phyloP scores from a whole-genome alignment of 2,888 invertebrate species.

The Protonemura montana region DNA sequence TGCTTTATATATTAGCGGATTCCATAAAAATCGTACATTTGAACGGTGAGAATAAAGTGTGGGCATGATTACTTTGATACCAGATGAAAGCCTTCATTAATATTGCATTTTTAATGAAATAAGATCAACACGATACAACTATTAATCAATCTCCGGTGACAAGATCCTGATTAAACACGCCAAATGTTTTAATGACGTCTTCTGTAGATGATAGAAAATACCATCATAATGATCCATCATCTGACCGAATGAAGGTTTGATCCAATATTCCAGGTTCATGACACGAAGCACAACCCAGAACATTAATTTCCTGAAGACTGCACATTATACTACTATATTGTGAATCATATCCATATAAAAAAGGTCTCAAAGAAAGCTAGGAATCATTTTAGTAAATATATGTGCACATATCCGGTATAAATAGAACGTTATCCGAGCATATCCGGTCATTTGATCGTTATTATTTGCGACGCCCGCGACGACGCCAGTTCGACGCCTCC shows the following conservation, averaged over 20 bases:
- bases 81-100: not conserved
- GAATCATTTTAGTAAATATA: not conserved
- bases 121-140: not conserved
- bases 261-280: not conserved
- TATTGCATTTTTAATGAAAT: not conserved
- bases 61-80: not conserved
- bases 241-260: not conserved
- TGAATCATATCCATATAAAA: not conserved
- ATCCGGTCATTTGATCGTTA: conserved; percentile 7
- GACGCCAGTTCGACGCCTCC: not conserved
- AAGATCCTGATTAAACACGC: conserved; percentile 7
- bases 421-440: not conserved
- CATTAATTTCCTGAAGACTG: not conserved
- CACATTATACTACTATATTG: not conserved
- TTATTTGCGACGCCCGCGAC: not conserved
- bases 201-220: not conserved
- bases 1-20: no score
- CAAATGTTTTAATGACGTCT: conserved; percentile 7
- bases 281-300: not conserved
- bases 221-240: conserved; percentile 5
- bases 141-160: not conserved
- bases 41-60: no score
- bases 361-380: not conserved
- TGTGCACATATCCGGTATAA: not conserved
- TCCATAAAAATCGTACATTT: no score